These are phyloP conservation scores for Chionis minor DNA, from an alignment of 2,113 vertebrate genomes.

Conservation along the genomic window DNA sequence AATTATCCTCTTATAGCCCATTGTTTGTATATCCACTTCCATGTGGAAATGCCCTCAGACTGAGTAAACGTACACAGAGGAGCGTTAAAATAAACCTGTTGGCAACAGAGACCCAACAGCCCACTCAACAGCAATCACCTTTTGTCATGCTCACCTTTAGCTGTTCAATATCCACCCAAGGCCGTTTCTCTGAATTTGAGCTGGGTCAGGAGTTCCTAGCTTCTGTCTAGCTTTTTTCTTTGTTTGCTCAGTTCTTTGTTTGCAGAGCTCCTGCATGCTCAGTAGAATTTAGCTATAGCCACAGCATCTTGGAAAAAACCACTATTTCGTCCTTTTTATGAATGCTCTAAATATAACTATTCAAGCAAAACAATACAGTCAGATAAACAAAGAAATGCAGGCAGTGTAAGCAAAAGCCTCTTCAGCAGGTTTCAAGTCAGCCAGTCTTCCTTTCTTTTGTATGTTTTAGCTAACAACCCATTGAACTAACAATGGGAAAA, in stretches of 20 bases:
- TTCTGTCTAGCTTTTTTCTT: neutral
- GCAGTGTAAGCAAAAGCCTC: conserved; percentile 29
- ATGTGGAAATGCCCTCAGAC: neutral
- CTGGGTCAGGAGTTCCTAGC: neutral
- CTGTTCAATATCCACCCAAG: neutral
- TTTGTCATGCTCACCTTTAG: neutral
- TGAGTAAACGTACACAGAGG: neutral
- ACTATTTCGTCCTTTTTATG: conserved; percentile 18
- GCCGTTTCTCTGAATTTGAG: rapidly evolving
- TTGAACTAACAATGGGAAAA: conserved; percentile 15
- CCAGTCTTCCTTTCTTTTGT: conserved; percentile 18
- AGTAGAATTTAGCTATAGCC: conserved; percentile 21
- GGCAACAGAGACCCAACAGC: neutral
- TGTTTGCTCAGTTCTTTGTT: conserved; percentile 50
- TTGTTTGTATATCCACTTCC: neutral
- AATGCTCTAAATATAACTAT: conserved; percentile 53
- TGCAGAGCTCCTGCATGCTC: neutral
- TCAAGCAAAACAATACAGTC: conserved; percentile 53
- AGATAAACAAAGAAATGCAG: conserved; percentile 48
- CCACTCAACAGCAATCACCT: neutral
- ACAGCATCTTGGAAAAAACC: neutral
- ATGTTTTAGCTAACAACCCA: conserved; percentile 45
- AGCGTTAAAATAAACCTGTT: neutral
- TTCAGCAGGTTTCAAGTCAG: conserved; percentile 34
- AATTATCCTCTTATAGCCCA: neutral